These are phyloP conservation scores for Myotis daubentonii DNA, from an alignment of 2,797 vertebrate genomes.

Conservation along the genomic window DNA sequence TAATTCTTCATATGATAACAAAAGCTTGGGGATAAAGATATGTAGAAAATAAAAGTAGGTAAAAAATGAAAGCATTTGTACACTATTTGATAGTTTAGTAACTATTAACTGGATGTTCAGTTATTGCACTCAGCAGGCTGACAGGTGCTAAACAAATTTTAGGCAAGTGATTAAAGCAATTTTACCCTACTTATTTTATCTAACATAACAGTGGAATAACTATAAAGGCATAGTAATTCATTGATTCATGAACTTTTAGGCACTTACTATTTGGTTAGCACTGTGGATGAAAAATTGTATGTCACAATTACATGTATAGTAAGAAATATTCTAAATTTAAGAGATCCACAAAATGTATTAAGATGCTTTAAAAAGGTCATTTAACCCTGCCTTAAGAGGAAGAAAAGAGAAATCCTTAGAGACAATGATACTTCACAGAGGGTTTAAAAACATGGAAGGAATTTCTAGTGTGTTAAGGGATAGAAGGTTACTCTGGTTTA, in stretches of 20 bases:
- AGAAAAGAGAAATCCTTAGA: neutral
- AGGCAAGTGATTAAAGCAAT: neutral
- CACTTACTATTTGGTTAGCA: neutral
- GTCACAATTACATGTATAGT: neutral
- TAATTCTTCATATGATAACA: neutral
- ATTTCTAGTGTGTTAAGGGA: neutral
- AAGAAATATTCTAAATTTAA: neutral
- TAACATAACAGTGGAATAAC: neutral
- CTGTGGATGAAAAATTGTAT: neutral
- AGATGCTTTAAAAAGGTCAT: neutral
- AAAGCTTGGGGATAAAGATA: neutral
- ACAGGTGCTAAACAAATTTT: neutral
- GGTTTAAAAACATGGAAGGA: slow-evolving; percentile 17
- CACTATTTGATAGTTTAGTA: neutral
- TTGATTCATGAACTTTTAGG: neutral
- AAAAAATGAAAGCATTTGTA: neutral
- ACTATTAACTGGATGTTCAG: neutral
- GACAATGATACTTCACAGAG: neutral
- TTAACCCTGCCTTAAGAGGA: neutral
- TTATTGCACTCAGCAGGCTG: neutral
- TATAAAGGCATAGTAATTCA: neutral
- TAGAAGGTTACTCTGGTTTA: too few species aligned
- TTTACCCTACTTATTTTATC: neutral
- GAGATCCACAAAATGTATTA: neutral
- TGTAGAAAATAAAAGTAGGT: neutral